Percentiles rank a stretch among this genome's conserved stretches.
These are phyloP conservation scores for Laticauda colubrina DNA, from an alignment of 2,113 vertebrate species.

Conservation along the genomic window DNA sequence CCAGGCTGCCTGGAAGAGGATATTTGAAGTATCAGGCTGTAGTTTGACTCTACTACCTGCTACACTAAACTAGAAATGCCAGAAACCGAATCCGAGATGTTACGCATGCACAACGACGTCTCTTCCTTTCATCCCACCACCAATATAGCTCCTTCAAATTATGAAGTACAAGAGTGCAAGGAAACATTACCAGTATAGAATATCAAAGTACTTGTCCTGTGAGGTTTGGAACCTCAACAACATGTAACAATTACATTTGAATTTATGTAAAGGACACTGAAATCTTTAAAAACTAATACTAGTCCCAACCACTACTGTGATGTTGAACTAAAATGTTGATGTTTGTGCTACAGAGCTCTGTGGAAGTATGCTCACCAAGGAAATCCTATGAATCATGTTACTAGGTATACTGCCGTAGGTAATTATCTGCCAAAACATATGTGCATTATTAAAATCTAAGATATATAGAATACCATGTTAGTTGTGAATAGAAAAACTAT, in stretches of 20 bases:
- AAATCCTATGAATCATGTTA: not conserved
- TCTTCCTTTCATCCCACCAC: not conserved
- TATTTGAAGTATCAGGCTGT: too few relatives aligned
- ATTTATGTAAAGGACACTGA: not conserved
- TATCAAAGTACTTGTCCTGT: not conserved
- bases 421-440: not conserved
- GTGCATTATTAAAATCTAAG: not conserved
- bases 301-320: not conserved
- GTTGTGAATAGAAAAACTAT: not conserved
- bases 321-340: not conserved
- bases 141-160: not conserved
- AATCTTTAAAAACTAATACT: not conserved
- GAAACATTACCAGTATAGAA: not conserved
- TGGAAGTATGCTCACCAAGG: not conserved
- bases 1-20: not conserved
- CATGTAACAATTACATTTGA: not conserved
- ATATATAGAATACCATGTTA: slow-evolving; percentile 16
- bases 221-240: not conserved
- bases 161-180: not conserved
- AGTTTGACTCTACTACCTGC: not conserved
- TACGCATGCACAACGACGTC: not conserved
- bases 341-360: not conserved
- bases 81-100: not conserved
- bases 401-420: not conserved
- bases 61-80: not conserved